Conservation (phyloP, 1,140 invertebrate genomes). For the Drosophila arizonae region DNA sequence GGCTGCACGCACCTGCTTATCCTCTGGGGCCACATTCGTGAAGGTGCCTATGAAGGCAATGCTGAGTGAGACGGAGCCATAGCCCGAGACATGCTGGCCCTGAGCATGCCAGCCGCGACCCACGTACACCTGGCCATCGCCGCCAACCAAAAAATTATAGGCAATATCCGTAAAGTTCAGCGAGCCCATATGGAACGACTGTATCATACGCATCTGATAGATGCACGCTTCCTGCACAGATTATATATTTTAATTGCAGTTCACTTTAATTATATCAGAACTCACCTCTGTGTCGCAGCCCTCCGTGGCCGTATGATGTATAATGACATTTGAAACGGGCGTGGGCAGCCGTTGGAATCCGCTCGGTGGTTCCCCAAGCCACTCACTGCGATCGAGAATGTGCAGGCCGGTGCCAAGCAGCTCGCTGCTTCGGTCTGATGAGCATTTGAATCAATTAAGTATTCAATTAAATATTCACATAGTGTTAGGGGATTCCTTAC, state of each 20-base stretch:
- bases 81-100: slow-evolving; percentile 86
- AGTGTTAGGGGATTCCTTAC: slow-evolving; percentile 34
- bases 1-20: slow-evolving; percentile 85
- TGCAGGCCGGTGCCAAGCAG: slow-evolving; percentile 33
- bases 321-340: slow-evolving; percentile 84
- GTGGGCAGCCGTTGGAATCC: slow-evolving; percentile 75
- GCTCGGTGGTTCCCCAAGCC: slow-evolving; percentile 85
- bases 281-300: slow-evolving; percentile 83
- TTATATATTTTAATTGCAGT: neutral
- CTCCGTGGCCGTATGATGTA: slow-evolving; percentile 84
- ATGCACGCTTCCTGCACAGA: slow-evolving; percentile 71
- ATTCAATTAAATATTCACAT: too few relatives aligned
- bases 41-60: slow-evolving; percentile 89
- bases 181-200: slow-evolving; percentile 86
- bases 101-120: slow-evolving; percentile 87
- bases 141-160: slow-evolving; percentile 90
- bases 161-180: slow-evolving; percentile 85
- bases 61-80: slow-evolving; percentile 86
- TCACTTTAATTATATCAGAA: neutral
- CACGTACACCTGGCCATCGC: slow-evolving; percentile 88
- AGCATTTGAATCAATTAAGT: neutral
- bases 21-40: slow-evolving; percentile 84
- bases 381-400: slow-evolving; percentile 84
- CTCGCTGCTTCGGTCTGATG: slow-evolving; percentile 35
- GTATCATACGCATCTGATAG: slow-evolving; percentile 83